Base-by-base conservation (phyloP, 2,797 vertebrate genomes). In the Pelodytes ibericus region DNA sequence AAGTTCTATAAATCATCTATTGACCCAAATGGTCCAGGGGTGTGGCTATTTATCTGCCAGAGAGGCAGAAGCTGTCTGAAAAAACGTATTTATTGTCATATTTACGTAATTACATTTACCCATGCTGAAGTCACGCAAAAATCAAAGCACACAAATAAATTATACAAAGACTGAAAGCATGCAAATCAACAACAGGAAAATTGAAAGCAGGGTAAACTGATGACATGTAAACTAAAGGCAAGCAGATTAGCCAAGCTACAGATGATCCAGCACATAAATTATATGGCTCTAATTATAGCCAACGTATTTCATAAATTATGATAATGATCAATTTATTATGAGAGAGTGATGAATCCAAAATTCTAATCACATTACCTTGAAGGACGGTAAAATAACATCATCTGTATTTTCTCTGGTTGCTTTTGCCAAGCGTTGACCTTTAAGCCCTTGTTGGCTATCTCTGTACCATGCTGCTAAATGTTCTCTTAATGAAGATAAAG, bases 401-500 rank as follows among this genome's bases (percentile, higher is more conserved):
- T 22, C 22, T 53, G n/a, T 53, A 53, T 53, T 22, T 44, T 61
- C 24, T 4, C 58, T 49, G 25, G 26, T 11, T 20, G 13, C 29
- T 49, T 2, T 25, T 70, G 39, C 62, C 39, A 58, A 5, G 22
- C 27, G 62, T 62, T 72, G 9, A 61, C 57, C 57, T 72, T 47
- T 61, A 49, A 61, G 44, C 39, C 39, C 9, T 20, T 49, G 58
- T 62, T 61, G 58, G 26, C 9, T 16, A 31, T 25, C 39, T 18
- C 15, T 25, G 8, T 72, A 8, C 60, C 29, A 51, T 62, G 16
- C 10, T 67, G 41, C 27, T 65, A 51, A 11, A 66, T 18, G 25
- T 58, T 39, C 24, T 25, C 24, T 26, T 67, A 78, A 78, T 67
- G 69, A 66, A 72, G 61, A 60, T 44, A 24, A 66, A 72, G 15